Conservation (phyloP, 2,888 invertebrate genomes). For the Aporophyla lueneburgensis region DNA sequence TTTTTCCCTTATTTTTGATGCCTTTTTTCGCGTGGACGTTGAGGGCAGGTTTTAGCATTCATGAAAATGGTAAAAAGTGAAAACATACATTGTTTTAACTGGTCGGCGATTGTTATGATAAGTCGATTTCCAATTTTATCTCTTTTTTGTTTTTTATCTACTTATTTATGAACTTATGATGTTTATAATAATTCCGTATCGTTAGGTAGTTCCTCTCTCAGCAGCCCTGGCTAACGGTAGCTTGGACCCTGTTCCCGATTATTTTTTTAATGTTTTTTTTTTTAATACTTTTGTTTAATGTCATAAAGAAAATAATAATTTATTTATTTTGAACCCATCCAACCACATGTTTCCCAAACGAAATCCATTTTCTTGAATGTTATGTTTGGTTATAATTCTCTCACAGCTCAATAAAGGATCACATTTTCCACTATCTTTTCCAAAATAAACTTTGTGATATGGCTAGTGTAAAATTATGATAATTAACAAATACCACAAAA, state of each 20-base stretch:
- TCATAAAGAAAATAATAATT: too few relatives aligned
- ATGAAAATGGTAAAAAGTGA: neutral
- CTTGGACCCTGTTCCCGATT: too few relatives aligned
- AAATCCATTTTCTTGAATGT: too few relatives aligned
- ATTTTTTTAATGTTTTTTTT: too few relatives aligned
- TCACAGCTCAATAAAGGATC: too few relatives aligned
- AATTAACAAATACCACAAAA: neutral
- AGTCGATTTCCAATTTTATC: neutral
- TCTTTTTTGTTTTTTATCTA: neutral
- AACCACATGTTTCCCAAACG: too few relatives aligned
- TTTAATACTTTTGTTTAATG: too few relatives aligned
- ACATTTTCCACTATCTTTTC: neutral
- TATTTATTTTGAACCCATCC: too few relatives aligned
- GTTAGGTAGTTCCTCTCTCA: too few relatives aligned
- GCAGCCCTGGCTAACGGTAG: too few relatives aligned
- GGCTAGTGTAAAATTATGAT: neutral
- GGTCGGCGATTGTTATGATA: neutral
- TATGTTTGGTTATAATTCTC: neutral
- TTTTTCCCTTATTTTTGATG: slow-evolving; percentile 21
- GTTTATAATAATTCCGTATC: too few relatives aligned
- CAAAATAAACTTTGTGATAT: neutral
- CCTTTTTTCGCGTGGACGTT: slow-evolving; percentile 12
- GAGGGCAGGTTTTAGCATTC: slow-evolving; percentile 3
- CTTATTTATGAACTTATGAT: neutral
- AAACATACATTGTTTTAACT: neutral